Conservation (phyloP, 2,113 vertebrate species). For the Bufo bufo region DNA sequence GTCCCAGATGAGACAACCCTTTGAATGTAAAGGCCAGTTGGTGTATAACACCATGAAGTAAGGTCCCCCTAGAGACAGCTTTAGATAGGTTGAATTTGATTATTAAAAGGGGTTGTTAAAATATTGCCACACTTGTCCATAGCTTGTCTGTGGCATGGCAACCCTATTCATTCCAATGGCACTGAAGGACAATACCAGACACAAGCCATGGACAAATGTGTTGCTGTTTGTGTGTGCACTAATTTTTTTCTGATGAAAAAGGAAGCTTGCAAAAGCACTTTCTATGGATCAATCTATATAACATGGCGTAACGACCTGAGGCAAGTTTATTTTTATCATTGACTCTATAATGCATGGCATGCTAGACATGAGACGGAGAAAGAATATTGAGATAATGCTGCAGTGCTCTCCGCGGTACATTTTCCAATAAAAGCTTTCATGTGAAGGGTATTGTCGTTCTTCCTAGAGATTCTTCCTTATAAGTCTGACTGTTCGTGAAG, state of each 20-base stretch:
- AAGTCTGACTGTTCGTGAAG: background rate
- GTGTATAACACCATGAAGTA: too few species aligned
- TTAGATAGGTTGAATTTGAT: too few species aligned
- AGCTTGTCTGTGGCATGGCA: too few species aligned
- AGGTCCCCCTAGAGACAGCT: too few species aligned
- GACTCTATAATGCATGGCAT: constrained; percentile 36
- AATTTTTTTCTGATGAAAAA: background rate
- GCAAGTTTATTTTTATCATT: constrained; percentile 52
- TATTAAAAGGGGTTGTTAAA: too few species aligned
- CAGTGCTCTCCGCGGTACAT: constrained; percentile 13
- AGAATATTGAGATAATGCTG: constrained; percentile 6
- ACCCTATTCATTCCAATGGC: too few species aligned
- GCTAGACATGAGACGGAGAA: background rate
- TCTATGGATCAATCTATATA: constrained; percentile 46
- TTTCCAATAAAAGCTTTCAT: constrained; percentile 11
- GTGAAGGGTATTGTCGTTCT: constrained; percentile 16
- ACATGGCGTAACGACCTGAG: constrained; percentile 14
- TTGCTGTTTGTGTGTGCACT: too few species aligned
- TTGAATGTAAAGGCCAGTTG: too few species aligned
- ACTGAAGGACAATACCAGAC: too few species aligned
- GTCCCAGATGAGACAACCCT: too few species aligned
- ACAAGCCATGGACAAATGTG: too few species aligned
- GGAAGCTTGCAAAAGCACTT: constrained; percentile 24
- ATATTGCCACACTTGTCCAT: too few species aligned
- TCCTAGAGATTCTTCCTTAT: background rate